Conservation (phyloP, 2,797 vertebrate species). For the Anguilla obscura region DNA sequence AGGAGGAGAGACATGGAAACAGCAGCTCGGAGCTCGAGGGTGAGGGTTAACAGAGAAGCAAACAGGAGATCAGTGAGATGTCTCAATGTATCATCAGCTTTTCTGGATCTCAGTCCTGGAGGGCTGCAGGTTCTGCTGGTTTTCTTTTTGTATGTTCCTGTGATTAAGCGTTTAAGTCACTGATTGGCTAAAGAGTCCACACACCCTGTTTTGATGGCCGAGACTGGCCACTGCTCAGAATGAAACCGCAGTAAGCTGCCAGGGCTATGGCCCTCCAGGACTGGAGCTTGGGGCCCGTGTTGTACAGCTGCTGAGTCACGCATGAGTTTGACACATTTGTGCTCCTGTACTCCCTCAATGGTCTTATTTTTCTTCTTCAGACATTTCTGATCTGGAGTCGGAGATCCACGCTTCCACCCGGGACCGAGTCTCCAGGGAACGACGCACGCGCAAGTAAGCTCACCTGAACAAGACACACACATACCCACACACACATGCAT, state of each 20-base stretch:
- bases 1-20: conserved; percentile 59
- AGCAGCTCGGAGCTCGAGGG: conserved; percentile 87
- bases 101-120: neutral
- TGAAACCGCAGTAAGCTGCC: neutral
- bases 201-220: neutral
- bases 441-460: conserved; percentile 70
- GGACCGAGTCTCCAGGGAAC: conserved; percentile 61
- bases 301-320: neutral
- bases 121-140: neutral
- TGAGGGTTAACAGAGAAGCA: conserved; percentile 53
- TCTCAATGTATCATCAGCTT: neutral
- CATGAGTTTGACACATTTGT: neutral
- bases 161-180: neutral
- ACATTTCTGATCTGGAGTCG: conserved; percentile 86
- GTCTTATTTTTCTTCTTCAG: conserved; percentile 59
- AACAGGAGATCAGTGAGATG: neutral
- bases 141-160: neutral
- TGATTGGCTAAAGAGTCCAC: neutral
- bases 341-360: neutral
- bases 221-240: neutral
- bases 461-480: neutral
- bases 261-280: neutral
- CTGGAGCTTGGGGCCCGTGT: neutral
- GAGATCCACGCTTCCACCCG: conserved; percentile 59
- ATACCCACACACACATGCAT: neutral